phyloP scores from a whole-genome alignment of 2,888 invertebrate genomes.

The Dynastes maya region DNA sequence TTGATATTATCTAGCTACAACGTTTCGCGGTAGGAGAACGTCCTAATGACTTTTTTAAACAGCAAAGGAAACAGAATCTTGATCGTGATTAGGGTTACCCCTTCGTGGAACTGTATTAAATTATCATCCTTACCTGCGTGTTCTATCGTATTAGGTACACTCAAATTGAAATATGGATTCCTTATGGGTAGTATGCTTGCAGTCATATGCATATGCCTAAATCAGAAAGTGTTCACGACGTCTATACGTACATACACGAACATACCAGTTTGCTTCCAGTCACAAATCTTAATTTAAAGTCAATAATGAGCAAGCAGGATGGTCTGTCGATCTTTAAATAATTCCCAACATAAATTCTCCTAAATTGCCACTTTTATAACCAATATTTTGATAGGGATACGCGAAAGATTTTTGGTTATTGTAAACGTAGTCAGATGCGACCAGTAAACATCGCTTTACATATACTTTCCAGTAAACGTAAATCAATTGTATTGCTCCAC shows the following conservation, averaged over 20 bases:
- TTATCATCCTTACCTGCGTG: neutral
- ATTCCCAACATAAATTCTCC: neutral
- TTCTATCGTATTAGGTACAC: neutral
- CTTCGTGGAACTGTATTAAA: neutral
- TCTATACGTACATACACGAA: neutral
- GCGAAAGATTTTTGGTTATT: neutral
- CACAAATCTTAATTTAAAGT: neutral
- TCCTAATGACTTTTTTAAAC: conserved; percentile 25
- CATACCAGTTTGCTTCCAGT: neutral
- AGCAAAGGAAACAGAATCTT: conserved; percentile 18
- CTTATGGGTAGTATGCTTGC: neutral
- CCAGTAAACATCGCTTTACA: neutral
- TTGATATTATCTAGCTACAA: neutral
- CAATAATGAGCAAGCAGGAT: neutral
- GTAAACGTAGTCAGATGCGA: neutral
- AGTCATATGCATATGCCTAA: neutral
- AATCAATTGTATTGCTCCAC: neutral
- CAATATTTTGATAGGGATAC: neutral
- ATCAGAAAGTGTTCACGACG: neutral
- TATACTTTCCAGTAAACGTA: neutral
- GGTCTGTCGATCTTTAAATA: neutral
- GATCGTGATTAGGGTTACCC: neutral
- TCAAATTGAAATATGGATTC: neutral
- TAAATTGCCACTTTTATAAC: neutral
- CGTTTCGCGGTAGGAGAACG: conserved; percentile 21